phyloP scores from a whole-genome alignment of 2,888 invertebrate genomes.

The Lepidocyrtoides sp. region DNA sequence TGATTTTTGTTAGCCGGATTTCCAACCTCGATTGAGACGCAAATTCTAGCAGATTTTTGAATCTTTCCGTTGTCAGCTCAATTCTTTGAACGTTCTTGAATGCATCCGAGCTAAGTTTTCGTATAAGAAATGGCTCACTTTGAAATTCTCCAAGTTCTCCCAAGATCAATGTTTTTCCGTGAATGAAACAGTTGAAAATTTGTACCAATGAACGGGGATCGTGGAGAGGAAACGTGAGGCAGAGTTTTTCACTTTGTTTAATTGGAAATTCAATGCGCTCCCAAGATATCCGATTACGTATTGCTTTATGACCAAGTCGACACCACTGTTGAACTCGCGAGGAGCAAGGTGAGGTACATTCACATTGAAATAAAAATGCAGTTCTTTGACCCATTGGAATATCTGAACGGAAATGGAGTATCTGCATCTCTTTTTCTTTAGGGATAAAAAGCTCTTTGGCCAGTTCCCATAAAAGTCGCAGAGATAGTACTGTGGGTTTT shows the following conservation, averaged over 20 bases:
- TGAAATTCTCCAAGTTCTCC: slow-evolving; percentile 49
- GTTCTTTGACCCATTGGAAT: slow-evolving; percentile 42
- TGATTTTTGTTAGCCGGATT: neutral
- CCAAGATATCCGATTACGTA: slow-evolving; percentile 68
- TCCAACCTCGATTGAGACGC: slow-evolving; percentile 26
- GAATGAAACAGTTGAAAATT: slow-evolving; percentile 62
- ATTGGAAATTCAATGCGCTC: slow-evolving; percentile 71
- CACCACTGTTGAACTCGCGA: slow-evolving; percentile 24
- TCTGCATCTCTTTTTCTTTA: slow-evolving; percentile 9
- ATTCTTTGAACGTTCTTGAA: slow-evolving; percentile 35
- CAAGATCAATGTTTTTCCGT: slow-evolving; percentile 38
- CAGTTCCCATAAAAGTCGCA: slow-evolving; percentile 62
- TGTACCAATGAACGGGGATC: slow-evolving; percentile 71
- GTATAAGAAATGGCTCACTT: slow-evolving; percentile 14
- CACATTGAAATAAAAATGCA: slow-evolving; percentile 49
- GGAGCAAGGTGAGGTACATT: neutral
- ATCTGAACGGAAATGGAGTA: slow-evolving; percentile 37
- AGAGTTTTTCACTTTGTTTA: slow-evolving; percentile 54
- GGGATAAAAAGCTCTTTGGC: slow-evolving; percentile 42
- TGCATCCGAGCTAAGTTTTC: slow-evolving; percentile 16
- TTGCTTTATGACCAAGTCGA: slow-evolving; percentile 41
- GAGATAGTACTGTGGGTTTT: slow-evolving; percentile 6
- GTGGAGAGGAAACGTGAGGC: slow-evolving; percentile 62
- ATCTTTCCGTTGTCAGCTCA: slow-evolving; percentile 30
- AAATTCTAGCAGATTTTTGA: slow-evolving; percentile 21